Evolutionary conservation across 2,113 vertebrate genomes (phyloP), one percentile per base, ranked within the genome.

Genomic region (Beaufortia kweichowensis): DNA sequence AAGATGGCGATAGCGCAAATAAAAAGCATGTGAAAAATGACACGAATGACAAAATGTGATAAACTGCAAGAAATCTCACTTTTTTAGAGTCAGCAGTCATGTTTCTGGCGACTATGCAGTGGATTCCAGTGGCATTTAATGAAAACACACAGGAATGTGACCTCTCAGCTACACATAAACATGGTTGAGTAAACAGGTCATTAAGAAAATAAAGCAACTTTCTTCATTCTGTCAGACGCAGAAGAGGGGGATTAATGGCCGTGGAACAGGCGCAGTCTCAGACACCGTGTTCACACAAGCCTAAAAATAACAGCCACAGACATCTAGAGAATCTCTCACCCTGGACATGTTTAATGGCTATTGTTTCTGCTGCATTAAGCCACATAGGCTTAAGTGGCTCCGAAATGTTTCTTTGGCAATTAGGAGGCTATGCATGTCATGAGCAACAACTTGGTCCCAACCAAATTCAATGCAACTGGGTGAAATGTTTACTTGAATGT

Each of bases 161-260:
- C 55, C 73, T 23, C 66, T 75, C 60, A 29, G 63, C 19, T 71
- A 15, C 28, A 19, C 31, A 4, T 69, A 78, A 21, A 77, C 66
- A 70, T 23, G 3, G 56, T 59, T 43, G 14, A 63, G 48, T 80
- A 80, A 80, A 77, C 74, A 80, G 64, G 78, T 78, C 75, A 77
- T 80, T 75, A 78, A 50, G 55, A 73, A 62, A 59, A 60, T 70
- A 66, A 83, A 70, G 70, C 65, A 53, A 59, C 56, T 80, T 80
- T 67, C 55, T 73, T 75, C 64, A 50, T 62, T 67, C 41, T 75
- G 43, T 68, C 78, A 75, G 62, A 12, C n/a, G 28, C 26, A 26
- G 64, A 70, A 48, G 69, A 28, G 21, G 23, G 61, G 67, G 75
- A 77, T 77, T 81, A 77, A 81, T 72, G 33, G 74, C 60, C 68